Evolutionary conservation across 2,797 vertebrate species (phyloP), one percentile per base, ranked within the genome.

Genomic region (Rachycentron canadum): DNA sequence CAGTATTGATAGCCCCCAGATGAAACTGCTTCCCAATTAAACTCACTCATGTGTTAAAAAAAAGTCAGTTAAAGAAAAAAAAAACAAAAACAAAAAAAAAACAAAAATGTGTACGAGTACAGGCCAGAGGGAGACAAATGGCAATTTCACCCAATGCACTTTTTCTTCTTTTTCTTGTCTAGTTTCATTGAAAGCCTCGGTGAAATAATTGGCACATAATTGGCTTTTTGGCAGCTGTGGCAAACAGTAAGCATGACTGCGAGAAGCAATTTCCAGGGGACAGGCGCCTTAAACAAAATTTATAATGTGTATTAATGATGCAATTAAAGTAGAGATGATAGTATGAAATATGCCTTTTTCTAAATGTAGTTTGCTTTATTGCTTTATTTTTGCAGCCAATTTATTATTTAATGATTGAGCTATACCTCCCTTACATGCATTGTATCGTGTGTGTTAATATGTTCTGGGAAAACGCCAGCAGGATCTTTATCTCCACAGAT

Each of bases 21-120:
- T 88, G 86, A 86, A 91, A 85, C 70, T 34, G 61, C 45, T 57
- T 83, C 69, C 78, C 87, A 93, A 93, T 94, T 92, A 94, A 93
- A 94, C 68, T 74, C 83, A 76, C 47, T 89, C 78, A 87, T 89
- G 84, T 87, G 91, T 86, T 89, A 17, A 78, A 77, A 58, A 59
- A 36, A 55, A 71, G 13, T 19, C 40, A 41, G 40, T 41, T 16
- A 17, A 41, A 41, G 17, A 69, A 81, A 61, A 56, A 12, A 62
- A 78, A 69, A 82, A 61, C 53, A 12, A 62, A 76, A 86, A 78
- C 13, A 56, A 69, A 56, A 79, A 50, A 66, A 25, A 21, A 45
- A 21, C 3, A 17, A 72, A 80, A 85, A 82, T 26, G 69, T 41
- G 69, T 73, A 57, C 47, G 86, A 84, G 89, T 69, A 55, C 69